Conservation (phyloP, 2,113 vertebrate genomes). For the Phalacrocorax carbo region DNA sequence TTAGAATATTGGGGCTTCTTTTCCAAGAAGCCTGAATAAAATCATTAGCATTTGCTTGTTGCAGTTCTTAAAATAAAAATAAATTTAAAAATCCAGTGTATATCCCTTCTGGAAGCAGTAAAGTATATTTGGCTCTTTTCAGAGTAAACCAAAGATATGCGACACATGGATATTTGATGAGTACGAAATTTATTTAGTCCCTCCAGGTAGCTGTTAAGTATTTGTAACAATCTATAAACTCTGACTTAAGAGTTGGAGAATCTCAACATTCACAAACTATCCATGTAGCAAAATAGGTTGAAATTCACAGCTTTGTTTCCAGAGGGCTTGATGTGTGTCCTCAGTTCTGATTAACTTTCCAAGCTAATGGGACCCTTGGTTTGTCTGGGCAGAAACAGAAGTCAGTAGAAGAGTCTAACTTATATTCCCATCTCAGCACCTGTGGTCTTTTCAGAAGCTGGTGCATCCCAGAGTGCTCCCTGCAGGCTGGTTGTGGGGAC, state of each 20-base stretch:
- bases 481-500: background rate
- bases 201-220: background rate
- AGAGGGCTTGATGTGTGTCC: background rate
- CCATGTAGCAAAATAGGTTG: background rate
- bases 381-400: background rate
- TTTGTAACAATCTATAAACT: background rate
- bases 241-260: background rate
- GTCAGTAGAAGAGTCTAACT: background rate
- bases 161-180: background rate
- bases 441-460: background rate
- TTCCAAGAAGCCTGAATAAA: background rate
- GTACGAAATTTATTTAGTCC: background rate
- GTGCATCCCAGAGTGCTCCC: background rate
- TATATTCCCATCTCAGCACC: background rate
- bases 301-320: background rate
- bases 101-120: background rate
- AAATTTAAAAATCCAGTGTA: background rate
- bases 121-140: background rate
- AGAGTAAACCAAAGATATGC: background rate
- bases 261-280: background rate
- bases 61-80: background rate
- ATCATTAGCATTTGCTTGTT: background rate
- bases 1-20: background rate
- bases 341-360: background rate
- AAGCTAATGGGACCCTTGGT: background rate